Evolutionary conservation across 2,888 invertebrate genomes (phyloP).

Genomic region (Synergus japonicus): DNA sequence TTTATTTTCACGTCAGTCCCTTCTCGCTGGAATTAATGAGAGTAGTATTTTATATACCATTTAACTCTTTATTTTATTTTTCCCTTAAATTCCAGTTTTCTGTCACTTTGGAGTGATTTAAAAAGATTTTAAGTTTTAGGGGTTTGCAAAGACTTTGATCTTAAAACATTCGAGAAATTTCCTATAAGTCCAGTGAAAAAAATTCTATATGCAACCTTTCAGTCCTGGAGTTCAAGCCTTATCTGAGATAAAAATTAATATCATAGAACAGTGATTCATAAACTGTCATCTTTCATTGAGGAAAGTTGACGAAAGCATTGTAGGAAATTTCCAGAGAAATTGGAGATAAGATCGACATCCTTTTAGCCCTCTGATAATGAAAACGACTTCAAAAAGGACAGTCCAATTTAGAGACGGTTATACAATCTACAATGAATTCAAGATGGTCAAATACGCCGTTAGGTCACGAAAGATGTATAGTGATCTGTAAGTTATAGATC

Average conservation of each 20-base stretch:
- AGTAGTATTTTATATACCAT: too few species aligned
- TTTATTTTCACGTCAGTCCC: background rate
- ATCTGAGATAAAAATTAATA: background rate
- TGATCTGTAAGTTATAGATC: background rate
- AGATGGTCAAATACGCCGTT: background rate
- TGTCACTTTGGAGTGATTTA: too few species aligned
- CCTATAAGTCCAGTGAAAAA: too few species aligned
- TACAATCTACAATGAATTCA: background rate
- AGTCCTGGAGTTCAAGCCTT: background rate
- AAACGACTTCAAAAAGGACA: slow-evolving; percentile 28
- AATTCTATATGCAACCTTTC: too few species aligned
- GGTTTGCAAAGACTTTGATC: too few species aligned
- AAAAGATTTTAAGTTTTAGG: too few species aligned
- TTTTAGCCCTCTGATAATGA: slow-evolving; percentile 20
- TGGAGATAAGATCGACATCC: slow-evolving; percentile 24
- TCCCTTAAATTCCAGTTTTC: too few species aligned
- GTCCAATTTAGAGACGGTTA: slow-evolving; percentile 10
- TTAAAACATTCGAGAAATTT: too few species aligned
- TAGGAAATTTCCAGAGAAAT: background rate
- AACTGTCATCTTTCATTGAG: slow-evolving; percentile 23
- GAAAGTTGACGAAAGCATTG: slow-evolving; percentile 37
- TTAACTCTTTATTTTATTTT: too few species aligned
- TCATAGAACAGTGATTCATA: background rate
- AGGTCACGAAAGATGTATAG: background rate
- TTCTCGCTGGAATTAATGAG: too few species aligned